Base-by-base conservation (phyloP, 2,113 vertebrate species). In the Passer montanus region DNA sequence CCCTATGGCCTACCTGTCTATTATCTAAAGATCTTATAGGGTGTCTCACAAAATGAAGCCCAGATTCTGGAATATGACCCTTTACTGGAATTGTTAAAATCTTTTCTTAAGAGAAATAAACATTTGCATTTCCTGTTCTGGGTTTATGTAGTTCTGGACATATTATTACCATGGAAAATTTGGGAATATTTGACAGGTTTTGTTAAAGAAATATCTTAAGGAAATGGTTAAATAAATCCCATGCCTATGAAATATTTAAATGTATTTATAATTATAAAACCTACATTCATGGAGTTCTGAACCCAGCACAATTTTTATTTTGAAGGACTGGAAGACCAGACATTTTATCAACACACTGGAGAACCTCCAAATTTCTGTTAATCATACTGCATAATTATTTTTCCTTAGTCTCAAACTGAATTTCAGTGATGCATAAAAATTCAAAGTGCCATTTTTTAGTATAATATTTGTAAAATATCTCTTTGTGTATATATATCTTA, bases 321-420 rank as follows among this genome's bases (percentile, higher is more conserved):
- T 84, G 68, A 60, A 67, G 30, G 27, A 74, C 76, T 88, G 78
- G 78, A 95, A 94, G 66, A 92, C 35, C 44, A 90, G 87, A 83
- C 28, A 53, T 69, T 75, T 76, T 73, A 81, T 59, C 84, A 90
- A 80, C n/a, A 59, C 37, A 43, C 20, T 41, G 28, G 52, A 86
- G 47, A 83, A 77, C 28, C 28, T 78, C 68, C 24, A 89, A 49
- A 91, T 89, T 89, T 92, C 31, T 49, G 74, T 84, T 79, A 80
- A 85, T 66, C 60, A 24, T 81, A 35, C 50, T 82, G 72, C 55
- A 43, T 35, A 86, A 86, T 77, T 91, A 13, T 46, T 44, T 84
- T 83, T 72, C 49, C 49, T 81, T 67, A 49, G 58, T 39, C 82
- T 90, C 55, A 41, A 56, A 35, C 15, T 63, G 58, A 55, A 53